A percentile compares a stretch with the other conserved stretches of the same genome.
Conservation (phyloP, 1,140 invertebrate species). For the Plodia interpunctella region DNA sequence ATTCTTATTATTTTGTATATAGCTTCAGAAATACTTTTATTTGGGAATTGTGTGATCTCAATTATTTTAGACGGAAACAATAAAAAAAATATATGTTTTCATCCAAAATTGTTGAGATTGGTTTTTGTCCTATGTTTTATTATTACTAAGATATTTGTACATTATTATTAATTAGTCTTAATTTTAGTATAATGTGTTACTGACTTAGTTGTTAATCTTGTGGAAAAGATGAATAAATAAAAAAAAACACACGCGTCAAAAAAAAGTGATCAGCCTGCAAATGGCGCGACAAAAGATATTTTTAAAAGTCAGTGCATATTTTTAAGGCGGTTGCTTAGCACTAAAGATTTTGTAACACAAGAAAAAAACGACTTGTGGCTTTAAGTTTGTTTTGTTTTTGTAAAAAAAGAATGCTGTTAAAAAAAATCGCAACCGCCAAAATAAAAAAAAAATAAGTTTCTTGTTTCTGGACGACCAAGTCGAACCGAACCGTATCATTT, state of each 20-base stretch:
- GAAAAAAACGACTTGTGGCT: slow-evolving; percentile 62
- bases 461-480: slow-evolving; percentile 23
- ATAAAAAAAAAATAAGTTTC: slow-evolving; percentile 44
- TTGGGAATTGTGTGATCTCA: not conserved
- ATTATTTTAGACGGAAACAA: not conserved
- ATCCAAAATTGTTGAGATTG: not conserved
- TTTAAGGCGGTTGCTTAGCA: slow-evolving; percentile 43
- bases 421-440: slow-evolving; percentile 53
- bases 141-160: slow-evolving; percentile 34
- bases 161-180: slow-evolving; percentile 26
- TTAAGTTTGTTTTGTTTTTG: slow-evolving; percentile 41
- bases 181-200: slow-evolving; percentile 39
- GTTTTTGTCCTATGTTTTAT: not conserved
- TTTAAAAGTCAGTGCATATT: slow-evolving; percentile 57
- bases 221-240: slow-evolving; percentile 43
- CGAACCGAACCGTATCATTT: not conserved
- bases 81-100: not conserved
- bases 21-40: not conserved
- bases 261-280: slow-evolving; percentile 28
- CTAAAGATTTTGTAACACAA: slow-evolving; percentile 52
- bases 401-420: slow-evolving; percentile 41
- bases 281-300: slow-evolving; percentile 49
- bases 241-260: slow-evolving; percentile 33
- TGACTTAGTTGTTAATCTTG: slow-evolving; percentile 51
- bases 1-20: not conserved